Conservation (phyloP, 2,113 vertebrate species). For the Podocnemis expansa region DNA sequence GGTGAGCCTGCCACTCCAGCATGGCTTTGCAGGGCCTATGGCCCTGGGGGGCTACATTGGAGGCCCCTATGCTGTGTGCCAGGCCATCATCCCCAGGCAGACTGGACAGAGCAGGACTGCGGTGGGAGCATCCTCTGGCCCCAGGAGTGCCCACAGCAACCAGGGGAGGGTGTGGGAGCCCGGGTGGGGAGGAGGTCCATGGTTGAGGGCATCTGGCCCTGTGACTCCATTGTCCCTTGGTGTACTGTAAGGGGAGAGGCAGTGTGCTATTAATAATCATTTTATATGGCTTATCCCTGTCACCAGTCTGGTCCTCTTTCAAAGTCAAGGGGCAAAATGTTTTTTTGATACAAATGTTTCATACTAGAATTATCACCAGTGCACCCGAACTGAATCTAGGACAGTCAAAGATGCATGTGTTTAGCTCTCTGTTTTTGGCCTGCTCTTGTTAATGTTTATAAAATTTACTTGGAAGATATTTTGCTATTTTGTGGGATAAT, state of each 20-base stretch:
- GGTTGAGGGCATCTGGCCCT: too few relatives aligned
- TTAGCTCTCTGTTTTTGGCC: neutral
- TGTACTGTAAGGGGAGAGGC: fast-evolving
- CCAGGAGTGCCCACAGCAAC: too few relatives aligned
- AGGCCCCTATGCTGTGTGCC: too few relatives aligned
- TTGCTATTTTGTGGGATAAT: neutral
- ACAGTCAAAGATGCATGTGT: neutral
- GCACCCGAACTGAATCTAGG: fast-evolving
- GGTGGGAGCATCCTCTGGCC: too few relatives aligned
- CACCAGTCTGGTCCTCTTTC: neutral
- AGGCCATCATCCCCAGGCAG: too few relatives aligned
- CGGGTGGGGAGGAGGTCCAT: too few relatives aligned
- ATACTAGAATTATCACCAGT: neutral
- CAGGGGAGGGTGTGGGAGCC: too few relatives aligned
- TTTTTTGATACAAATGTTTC: neutral
- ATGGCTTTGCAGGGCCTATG: too few relatives aligned
- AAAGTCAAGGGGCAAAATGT: neutral
- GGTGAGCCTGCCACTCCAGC: too few relatives aligned
- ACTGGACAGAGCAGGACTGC: too few relatives aligned
- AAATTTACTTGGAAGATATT: neutral
- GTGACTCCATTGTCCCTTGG: neutral
- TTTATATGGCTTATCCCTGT: neutral
- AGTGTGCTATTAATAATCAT: neutral
- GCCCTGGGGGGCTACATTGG: too few relatives aligned
- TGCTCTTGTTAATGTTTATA: neutral